Evolutionary conservation across 2,888 invertebrate species (phyloP).

Genomic region (Dasysyrphus tricinctus): DNA sequence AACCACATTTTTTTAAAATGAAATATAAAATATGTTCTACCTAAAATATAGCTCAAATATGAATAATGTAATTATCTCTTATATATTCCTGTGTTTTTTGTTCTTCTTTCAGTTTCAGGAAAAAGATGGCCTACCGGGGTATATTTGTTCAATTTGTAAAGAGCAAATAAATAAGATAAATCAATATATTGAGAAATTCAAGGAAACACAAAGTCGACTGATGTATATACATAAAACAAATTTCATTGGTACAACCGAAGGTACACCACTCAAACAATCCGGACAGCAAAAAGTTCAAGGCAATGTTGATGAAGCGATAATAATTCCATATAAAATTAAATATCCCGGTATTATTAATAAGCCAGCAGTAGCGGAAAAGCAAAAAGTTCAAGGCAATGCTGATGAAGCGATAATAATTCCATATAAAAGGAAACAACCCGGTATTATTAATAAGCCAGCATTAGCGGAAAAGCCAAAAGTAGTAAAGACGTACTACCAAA

Average conservation of each 20-base stretch:
- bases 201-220: neutral
- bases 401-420: no score
- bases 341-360: neutral
- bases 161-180: neutral
- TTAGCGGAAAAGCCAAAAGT: neutral
- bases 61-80: neutral
- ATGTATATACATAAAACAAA: neutral
- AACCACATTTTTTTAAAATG: no score
- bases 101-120: neutral
- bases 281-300: neutral
- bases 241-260: neutral
- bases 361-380: neutral
- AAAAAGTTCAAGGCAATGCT: neutral
- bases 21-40: no score
- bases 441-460: neutral
- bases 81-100: neutral
- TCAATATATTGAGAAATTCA: neutral
- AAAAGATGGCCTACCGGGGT: constrained; percentile 2
- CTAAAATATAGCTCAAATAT: no score
- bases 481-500: neutral
- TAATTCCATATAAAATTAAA: no score
- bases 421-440: no score
- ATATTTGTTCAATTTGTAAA: neutral
- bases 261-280: no score
- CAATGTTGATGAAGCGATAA: no score